These are phyloP conservation scores for Drosophila parvula DNA, from an alignment of 1,140 invertebrate species.

Conservation along the genomic window DNA sequence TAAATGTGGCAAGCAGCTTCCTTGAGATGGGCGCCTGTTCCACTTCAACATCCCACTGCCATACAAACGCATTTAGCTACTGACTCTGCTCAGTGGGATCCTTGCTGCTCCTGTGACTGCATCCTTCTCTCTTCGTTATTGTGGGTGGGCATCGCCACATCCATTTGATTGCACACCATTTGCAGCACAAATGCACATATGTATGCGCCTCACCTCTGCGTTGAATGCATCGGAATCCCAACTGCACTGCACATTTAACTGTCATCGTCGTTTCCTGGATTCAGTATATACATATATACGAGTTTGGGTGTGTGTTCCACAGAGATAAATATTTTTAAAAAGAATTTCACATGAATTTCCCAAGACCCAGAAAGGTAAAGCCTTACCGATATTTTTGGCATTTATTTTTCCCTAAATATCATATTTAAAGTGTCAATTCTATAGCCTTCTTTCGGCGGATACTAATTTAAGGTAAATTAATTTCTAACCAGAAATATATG, in stretches of 20 bases:
- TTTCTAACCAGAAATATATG: not conserved
- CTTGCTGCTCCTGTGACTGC: not conserved
- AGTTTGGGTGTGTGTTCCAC: slow-evolving; percentile 1
- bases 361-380: too few species aligned
- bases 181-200: slow-evolving; percentile 45
- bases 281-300: not conserved
- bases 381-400: too few species aligned
- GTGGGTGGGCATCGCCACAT: slow-evolving; percentile 45
- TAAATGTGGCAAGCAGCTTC: slow-evolving; percentile 78
- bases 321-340: not conserved
- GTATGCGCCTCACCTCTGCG: slow-evolving; percentile 28
- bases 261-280: slow-evolving; percentile 41
- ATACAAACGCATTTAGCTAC: slow-evolving; percentile 3
- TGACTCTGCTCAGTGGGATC: slow-evolving; percentile 1
- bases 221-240: slow-evolving; percentile 29
- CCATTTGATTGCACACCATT: slow-evolving; percentile 79
- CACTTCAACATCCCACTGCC: not conserved
- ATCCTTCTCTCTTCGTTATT: slow-evolving; percentile 15
- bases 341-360: too few species aligned
- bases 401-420: too few species aligned
- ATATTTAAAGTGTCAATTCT: too few species aligned
- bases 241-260: slow-evolving; percentile 48
- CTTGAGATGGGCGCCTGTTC: slow-evolving; percentile 23
- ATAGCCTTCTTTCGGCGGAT: too few species aligned
- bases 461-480: too few species aligned